A percentile compares a stretch with the other conserved stretches of the same genome.
phyloP scores from a whole-genome alignment of 2,113 vertebrate genomes.

The Sylvia atricapilla region DNA sequence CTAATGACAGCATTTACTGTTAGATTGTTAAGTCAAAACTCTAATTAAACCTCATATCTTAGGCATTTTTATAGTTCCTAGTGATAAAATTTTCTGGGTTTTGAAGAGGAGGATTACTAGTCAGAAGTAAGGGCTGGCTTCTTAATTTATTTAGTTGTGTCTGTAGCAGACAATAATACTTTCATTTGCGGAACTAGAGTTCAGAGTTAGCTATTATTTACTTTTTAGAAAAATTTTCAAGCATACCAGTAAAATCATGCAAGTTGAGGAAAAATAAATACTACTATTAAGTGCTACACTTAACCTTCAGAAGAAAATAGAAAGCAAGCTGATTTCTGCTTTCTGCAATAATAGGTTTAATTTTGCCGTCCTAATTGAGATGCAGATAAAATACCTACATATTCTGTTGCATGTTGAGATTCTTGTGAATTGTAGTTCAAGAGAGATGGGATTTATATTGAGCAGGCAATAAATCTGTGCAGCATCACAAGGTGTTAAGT shows the following conservation, averaged over 20 bases:
- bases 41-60: neutral
- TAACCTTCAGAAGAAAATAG: neutral
- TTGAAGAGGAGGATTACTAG: neutral
- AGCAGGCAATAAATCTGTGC: neutral
- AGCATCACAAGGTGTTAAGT: neutral
- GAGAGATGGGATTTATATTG: neutral
- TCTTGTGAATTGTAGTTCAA: neutral
- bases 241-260: neutral
- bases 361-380: neutral
- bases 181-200: neutral
- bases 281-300: neutral
- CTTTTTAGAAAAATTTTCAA: neutral
- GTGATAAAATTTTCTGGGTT: neutral
- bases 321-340: neutral
- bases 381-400: neutral
- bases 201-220: neutral
- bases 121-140: neutral
- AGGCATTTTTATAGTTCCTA: neutral
- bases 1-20: neutral
- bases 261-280: neutral
- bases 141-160: neutral
- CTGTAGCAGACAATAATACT: neutral
- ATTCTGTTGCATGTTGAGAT: neutral
- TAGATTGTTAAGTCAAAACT: neutral
- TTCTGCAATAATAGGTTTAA: neutral